Evolutionary conservation across 2,888 invertebrate species (phyloP), one percentile per base, ranked within the genome.

Genomic region (Apoda limacodes): DNA sequence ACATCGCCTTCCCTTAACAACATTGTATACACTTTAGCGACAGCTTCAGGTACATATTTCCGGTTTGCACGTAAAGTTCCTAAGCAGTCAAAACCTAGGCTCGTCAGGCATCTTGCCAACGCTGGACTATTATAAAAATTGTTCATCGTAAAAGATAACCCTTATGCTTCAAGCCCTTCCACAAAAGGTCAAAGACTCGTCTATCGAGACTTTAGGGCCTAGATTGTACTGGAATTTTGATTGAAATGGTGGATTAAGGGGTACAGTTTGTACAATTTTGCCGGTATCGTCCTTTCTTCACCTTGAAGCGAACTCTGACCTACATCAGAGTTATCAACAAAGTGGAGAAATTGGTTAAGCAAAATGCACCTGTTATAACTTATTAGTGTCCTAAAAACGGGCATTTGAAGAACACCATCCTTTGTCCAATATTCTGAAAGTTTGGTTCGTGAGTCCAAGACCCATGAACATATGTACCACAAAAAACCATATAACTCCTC

Each of bases 71-170:
- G 30, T 9, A 37, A 10, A 5, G 33, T 37, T 2, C 37, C 37
- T 4, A 37, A 25, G 15, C 35, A 38, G 27, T 38, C 35, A 7
- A 17, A 17, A 6, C 17, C 17, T 2, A 17, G 7, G 6, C 12
- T 6, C n/a, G 29, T 34, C 3, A 32, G 17, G 10, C 9, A 9
- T 5, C 30, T 28, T 4, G 36, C 28, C 2, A 33, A 29, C 14
- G 15, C 11, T 5, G 37, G 33, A 0, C 36, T 40, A 13, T 45
- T 46, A n/a, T 48, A 52, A 22, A 13, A 45, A 21, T 45, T 52
- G 24, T 50, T 48, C 48, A 52, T 46, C 46, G 46, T 45, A 2
- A 48, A 4, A 0, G 41, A 22, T 42, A 17, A 2, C 43, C 43
- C n/a, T 22, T 35, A 12, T 39, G 5, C 25, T 44, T 39, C 2